Evolutionary conservation across 2,888 invertebrate species (phyloP).

Genomic region (Brachyptera risi): DNA sequence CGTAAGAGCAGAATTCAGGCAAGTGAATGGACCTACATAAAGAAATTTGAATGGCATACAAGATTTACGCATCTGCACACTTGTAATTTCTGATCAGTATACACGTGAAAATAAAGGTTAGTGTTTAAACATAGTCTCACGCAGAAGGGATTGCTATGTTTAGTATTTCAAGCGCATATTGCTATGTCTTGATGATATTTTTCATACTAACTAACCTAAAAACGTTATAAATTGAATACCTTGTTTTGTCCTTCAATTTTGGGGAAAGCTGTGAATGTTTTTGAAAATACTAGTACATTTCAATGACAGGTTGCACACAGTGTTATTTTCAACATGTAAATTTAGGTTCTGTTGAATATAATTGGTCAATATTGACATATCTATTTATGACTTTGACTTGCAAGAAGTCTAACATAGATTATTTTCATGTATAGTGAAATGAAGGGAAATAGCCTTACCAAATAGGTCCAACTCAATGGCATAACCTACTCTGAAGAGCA

Average conservation of each 20-base stretch:
- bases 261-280: conserved; percentile 12
- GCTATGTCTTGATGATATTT: neutral
- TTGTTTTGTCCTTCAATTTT: conserved; percentile 6
- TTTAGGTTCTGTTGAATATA: neutral
- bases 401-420: neutral
- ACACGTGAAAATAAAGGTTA: neutral
- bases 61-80: no score
- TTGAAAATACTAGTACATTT: conserved; percentile 5
- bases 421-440: neutral
- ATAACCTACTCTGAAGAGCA: no score
- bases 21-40: no score
- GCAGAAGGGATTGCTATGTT: neutral
- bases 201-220: conserved; percentile 3
- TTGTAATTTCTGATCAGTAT: no score
- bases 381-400: no score
- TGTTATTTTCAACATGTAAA: no score
- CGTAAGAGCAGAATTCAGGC: conserved; percentile 15
- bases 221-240: neutral
- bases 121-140: neutral
- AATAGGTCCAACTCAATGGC: no score
- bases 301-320: conserved; percentile 11
- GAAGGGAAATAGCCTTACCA: neutral
- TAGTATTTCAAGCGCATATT: neutral
- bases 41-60: no score
- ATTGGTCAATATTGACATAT: no score